Evolutionary conservation across 53 echinoderm and acorn worm species (phyloP), one percentile per base, ranked within the genome.

Genomic region (Henricia sp.): DNA sequence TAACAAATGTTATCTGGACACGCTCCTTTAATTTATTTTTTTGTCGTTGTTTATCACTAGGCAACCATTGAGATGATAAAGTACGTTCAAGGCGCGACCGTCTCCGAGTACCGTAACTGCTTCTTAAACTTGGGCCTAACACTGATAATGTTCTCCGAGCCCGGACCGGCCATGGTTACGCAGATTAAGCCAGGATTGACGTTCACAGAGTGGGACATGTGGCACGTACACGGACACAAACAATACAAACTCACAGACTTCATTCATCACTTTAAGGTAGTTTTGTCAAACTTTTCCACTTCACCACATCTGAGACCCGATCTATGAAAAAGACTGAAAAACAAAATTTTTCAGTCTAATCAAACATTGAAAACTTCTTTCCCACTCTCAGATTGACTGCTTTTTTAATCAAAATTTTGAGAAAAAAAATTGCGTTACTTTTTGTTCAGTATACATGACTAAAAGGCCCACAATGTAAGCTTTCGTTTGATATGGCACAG

Each of bases 181-280:
- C 39, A 30, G 25, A 90, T 97, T 37, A 94, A 88, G 41, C 87
- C 87, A 1, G 97, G 87, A 14, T 28, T 94, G 77, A 30, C 63
- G 27, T 97, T 90, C 60, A 92, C 94, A 17, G 85, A 90, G 33
- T 97, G 97, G 97, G 97, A 97, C 51, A 84, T 88, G 46, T 97
- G 97, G 97, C 85, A 87, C 2, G 90, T 97, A 1, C 70, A 86
- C 13, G 97, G 97, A 28, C 82, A 75, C 30, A 37, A 30, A 25
- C 83, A 74, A 8, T 97, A 84, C 70, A 94, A 44, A 33, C 71
- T 96, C 69, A 68, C 72, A 66, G 96, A 96, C 62, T 96, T 96
- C 70, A 59, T 67, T 26, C 50, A 92, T 57, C 65, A 94, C 52
- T 94, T 97, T 54, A 85, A 94, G 94, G 93, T 93, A 52, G 74